These are phyloP conservation scores for Mugil cephalus DNA, from an alignment of 2,113 vertebrate species.

Conservation along the genomic window DNA sequence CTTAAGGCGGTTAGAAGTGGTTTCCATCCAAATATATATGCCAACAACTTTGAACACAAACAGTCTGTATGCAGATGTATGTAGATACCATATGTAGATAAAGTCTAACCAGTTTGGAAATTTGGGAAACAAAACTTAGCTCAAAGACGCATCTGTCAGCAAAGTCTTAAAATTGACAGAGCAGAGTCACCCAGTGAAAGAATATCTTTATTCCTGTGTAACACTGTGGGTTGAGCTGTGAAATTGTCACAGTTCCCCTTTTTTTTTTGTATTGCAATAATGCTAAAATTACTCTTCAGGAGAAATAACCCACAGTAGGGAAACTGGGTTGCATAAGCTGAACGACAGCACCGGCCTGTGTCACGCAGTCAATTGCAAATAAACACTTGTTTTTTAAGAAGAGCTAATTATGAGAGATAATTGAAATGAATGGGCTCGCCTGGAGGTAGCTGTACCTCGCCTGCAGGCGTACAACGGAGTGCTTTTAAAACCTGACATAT, in stretches of 20 bases:
- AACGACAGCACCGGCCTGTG: not conserved
- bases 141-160: not conserved
- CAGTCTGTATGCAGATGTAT: no score
- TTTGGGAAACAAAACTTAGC: not conserved
- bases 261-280: conserved; percentile 13
- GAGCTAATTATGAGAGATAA: not conserved
- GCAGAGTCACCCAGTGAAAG: not conserved
- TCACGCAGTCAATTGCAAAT: not conserved
- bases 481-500: conserved; percentile 33
- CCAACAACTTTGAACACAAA: no score
- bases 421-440: not conserved
- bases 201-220: not conserved
- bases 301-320: conserved; percentile 16
- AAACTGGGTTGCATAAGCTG: conserved; percentile 6
- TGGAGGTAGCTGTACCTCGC: conserved; percentile 13
- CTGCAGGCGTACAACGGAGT: conserved; percentile 28
- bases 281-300: conserved; percentile 2
- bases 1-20: no score
- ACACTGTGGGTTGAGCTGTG: not conserved
- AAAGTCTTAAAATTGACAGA: not conserved
- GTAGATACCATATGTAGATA: no score
- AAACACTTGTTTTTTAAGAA: not conserved
- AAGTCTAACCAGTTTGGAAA: not conserved
- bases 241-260: conserved; percentile 26
- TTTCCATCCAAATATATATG: no score